Percentiles rank a stretch among this genome's conserved stretches.
Evolutionary conservation across 2,113 vertebrate genomes (phyloP).

Genomic region (Chaenogobius annularis): DNA sequence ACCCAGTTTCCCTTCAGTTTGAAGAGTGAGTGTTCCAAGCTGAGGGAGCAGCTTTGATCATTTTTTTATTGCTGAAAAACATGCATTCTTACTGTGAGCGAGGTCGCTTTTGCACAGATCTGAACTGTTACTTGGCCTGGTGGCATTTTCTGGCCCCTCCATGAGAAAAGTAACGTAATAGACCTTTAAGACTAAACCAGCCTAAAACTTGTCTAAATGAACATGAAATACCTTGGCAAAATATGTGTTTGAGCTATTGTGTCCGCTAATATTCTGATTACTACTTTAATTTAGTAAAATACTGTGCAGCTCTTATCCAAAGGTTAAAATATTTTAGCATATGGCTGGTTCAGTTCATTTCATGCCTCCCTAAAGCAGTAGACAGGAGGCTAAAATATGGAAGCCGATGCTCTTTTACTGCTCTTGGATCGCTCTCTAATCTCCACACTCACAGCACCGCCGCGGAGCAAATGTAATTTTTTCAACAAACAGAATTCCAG

Average conservation of each 20-base stretch:
- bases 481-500: slow-evolving; percentile 37
- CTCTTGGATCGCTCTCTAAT: slow-evolving; percentile 43
- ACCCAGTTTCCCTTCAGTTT: too few species aligned
- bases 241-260: neutral
- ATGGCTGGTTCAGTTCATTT: neutral
- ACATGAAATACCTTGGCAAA: too few species aligned
- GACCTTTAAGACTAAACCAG: neutral
- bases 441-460: slow-evolving; percentile 33
- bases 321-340: neutral
- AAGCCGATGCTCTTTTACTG: slow-evolving; percentile 34
- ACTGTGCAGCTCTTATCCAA: neutral
- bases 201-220: too few species aligned
- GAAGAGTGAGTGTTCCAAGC: too few species aligned
- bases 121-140: too few species aligned
- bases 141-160: too few species aligned
- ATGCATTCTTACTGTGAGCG: too few species aligned
- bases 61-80: too few species aligned
- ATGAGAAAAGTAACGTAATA: too few species aligned
- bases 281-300: neutral
- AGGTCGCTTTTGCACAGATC: too few species aligned
- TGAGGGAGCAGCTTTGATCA: too few species aligned
- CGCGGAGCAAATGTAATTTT: slow-evolving; percentile 43
- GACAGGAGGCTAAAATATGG: slow-evolving; percentile 38
- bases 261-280: too few species aligned
- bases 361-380: neutral